phyloP scores from a whole-genome alignment of 1,140 invertebrate species.

The Bicyclus anynana region DNA sequence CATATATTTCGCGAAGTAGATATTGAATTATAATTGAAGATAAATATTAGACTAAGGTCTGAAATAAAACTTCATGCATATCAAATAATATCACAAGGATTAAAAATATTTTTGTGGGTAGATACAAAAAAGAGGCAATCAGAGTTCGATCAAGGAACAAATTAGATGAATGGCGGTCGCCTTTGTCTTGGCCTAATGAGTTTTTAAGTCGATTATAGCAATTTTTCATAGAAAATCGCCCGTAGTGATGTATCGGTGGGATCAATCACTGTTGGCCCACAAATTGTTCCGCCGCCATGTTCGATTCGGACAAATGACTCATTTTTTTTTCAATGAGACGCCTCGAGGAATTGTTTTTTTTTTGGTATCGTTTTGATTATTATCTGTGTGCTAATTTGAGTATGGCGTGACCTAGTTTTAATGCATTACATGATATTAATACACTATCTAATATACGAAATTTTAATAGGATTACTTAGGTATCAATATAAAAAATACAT shows the following conservation, averaged over 20 bases:
- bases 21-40: too few species aligned
- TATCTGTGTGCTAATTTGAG: neutral
- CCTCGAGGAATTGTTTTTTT: neutral
- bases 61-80: neutral
- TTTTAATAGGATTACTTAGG: too few species aligned
- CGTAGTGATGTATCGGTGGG: conserved; percentile 71
- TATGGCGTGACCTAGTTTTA: neutral
- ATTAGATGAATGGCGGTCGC: conserved; percentile 70
- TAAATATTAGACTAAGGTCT: too few species aligned
- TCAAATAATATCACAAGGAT: conserved; percentile 28
- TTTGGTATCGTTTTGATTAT: neutral
- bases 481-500: too few species aligned
- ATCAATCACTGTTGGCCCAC: conserved; percentile 68
- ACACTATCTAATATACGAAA: too few species aligned
- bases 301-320: conserved; percentile 28
- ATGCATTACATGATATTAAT: neutral
- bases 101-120: conserved; percentile 39
- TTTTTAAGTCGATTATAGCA: conserved; percentile 77
- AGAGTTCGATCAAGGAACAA: conserved; percentile 67
- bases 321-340: conserved; percentile 10
- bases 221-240: conserved; percentile 76
- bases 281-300: conserved; percentile 51
- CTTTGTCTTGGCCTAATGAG: conserved; percentile 75
- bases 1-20: too few species aligned
- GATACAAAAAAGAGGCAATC: conserved; percentile 68